Base-by-base conservation (phyloP, 2,888 invertebrate species). In the Apamea monoglypha region DNA sequence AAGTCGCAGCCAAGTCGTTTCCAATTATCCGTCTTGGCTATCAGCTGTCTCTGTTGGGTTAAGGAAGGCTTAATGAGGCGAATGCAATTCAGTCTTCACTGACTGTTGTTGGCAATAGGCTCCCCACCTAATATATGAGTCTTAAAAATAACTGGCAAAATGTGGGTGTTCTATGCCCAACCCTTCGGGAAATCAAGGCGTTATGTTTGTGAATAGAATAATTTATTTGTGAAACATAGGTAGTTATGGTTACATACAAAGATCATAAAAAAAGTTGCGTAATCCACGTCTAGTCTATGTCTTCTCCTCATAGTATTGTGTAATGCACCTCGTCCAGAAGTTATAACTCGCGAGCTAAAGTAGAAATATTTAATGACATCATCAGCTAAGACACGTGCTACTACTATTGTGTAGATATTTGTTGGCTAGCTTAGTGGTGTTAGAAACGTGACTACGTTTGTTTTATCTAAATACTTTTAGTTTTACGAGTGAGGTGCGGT, bases 391-490 rank as follows among this genome's bases (percentile, higher is more conserved):
- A 74, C 80, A 89, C 87, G 81, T 87, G 89, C 36, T 70, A 47
- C 80, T 61, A 40, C 72, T 8, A 78, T 84, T 84, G 71, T 76
- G 21, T 56, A 4, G 47, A 89, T 77, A 79, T 88, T 78, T 79
- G 70, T 70, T 67, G 63, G 12, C 25, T 66, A 68, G 73, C 66
- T 72, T 40, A 69, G 74, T 59, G 36, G 68, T 73, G 75, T 77
- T 61, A 73, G 47, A 81, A 88, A 89, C 88, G 89, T 89, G 88
- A 89, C 80, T 53, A 64, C 8, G 56, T 80, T 66, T 72, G 69
- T 71, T 73, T 87, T 85, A 89, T 89, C 74, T 76, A 40, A 71
- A 81, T 82, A 75, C 73, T 78, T 82, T 82, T 76, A 73, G 75
- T 80, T 81, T 80, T 29, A 84, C 61, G 63, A 76, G 66, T 25